phyloP scores from a whole-genome alignment of 2,888 invertebrate genomes.

The Orgyia antiqua region DNA sequence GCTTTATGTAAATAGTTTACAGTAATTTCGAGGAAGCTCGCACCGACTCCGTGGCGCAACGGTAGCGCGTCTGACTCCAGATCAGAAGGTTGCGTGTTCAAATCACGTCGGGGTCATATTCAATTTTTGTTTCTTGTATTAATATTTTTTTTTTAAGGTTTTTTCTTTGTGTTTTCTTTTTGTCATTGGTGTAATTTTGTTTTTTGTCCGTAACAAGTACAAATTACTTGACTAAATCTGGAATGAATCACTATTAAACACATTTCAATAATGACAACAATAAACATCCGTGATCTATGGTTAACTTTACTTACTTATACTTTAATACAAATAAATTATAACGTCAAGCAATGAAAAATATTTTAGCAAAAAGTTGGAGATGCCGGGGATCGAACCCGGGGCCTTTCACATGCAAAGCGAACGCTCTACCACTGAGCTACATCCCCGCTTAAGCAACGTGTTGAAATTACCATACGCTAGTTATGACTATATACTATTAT shows the following conservation, averaged over 20 bases:
- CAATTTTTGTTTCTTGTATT: background rate
- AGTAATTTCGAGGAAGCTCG: rapidly evolving
- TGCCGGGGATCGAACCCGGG: slow-evolving; percentile 98
- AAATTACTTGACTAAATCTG: too few relatives aligned
- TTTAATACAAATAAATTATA: background rate
- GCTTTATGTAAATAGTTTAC: too few relatives aligned
- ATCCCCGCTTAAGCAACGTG: too few relatives aligned
- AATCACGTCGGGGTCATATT: slow-evolving; percentile 94
- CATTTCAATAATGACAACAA: too few relatives aligned
- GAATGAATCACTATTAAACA: too few relatives aligned
- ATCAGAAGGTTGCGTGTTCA: slow-evolving; percentile 98
- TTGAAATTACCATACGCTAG: too few relatives aligned
- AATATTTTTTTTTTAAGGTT: slow-evolving; percentile 1
- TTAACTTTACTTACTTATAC: too few relatives aligned
- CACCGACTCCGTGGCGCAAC: slow-evolving; percentile 91
- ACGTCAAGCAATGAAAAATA: background rate
- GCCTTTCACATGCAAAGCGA: slow-evolving; percentile 99
- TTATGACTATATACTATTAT: too few relatives aligned
- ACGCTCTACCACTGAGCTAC: slow-evolving; percentile 99
- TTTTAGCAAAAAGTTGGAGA: slow-evolving; percentile 78
- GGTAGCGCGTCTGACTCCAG: slow-evolving; percentile 98
- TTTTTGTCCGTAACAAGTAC: too few relatives aligned
- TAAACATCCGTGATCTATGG: too few relatives aligned
- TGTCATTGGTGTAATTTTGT: too few relatives aligned
- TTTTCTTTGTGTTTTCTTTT: too few relatives aligned